Conservation (phyloP, 2,888 invertebrate genomes). For the Philereme transversata region DNA sequence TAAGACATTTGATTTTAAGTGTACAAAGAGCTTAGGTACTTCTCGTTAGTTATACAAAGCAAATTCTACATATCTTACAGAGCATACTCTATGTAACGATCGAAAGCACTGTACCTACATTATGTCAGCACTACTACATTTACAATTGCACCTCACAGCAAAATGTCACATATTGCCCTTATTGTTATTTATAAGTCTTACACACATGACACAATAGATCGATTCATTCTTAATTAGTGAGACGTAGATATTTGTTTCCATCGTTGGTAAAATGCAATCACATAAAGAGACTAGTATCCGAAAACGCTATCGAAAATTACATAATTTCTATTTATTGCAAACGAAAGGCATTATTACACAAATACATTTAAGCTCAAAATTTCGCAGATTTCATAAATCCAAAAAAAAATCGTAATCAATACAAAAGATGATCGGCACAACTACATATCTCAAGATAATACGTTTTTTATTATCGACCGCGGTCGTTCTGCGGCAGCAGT, state of each 20-base stretch:
- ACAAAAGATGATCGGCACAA: slow-evolving; percentile 70
- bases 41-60: slow-evolving; percentile 55
- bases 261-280: slow-evolving; percentile 81
- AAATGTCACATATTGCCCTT: slow-evolving; percentile 76
- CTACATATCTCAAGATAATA: slow-evolving; percentile 74
- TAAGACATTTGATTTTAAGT: slow-evolving; percentile 70
- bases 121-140: slow-evolving; percentile 29
- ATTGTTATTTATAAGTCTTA: slow-evolving; percentile 49
- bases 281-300: slow-evolving; percentile 82
- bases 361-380: slow-evolving; percentile 72
- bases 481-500: slow-evolving; percentile 62
- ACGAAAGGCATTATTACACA: slow-evolving; percentile 71
- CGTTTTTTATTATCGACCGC: slow-evolving; percentile 79
- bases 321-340: slow-evolving; percentile 73
- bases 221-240: slow-evolving; percentile 80
- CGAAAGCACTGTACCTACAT: slow-evolving; percentile 30
- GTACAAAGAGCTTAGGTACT: slow-evolving; percentile 55
- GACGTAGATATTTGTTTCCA: slow-evolving; percentile 70
- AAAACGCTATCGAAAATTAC: slow-evolving; percentile 74
- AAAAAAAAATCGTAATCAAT: slow-evolving; percentile 59
- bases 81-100: slow-evolving; percentile 31
- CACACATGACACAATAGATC: slow-evolving; percentile 61
- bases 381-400: slow-evolving; percentile 80
- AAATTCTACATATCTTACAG: slow-evolving; percentile 50
- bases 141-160: slow-evolving; percentile 63